Base-by-base conservation (phyloP, 1,140 invertebrate genomes). In the Gonioctena quinquepunctata region DNA sequence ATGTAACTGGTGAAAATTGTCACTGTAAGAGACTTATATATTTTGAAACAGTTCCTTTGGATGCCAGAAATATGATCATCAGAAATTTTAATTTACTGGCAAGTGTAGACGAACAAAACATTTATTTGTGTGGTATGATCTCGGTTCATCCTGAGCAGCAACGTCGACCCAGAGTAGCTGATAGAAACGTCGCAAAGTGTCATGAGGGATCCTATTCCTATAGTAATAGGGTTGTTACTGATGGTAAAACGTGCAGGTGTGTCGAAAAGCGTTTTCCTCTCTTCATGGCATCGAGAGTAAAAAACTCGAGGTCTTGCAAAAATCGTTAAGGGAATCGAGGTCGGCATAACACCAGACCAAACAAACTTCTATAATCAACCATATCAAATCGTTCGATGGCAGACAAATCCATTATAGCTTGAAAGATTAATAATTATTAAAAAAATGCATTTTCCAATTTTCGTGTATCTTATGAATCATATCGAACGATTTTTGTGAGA, bases 81-180 rank as follows among this genome's bases (percentile, higher is more conserved):
- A 59, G 49, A 23, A 56, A 65, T 33, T 70, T 64, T 21, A 70
- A 70, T 65, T 6, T 21, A 21, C 18, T 70, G n/a, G n/a, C 4
- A 0, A 1, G 27, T 13, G 19, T 52, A 18, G 33, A 73, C 66
- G 68, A 66, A 16, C 71, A 70, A 66, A 73, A 70, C 50, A 25
- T 60, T 22, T 62, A 70, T 42, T 66, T 73, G 26, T 63, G 56
- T 26, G 68, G 71, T 26, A 21, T 67, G n/a, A 72, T 72, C 8
- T 69, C 7, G 48, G 28, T 57, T 25, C 13, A 26, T 5, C 48
- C 21, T 5, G 25, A 57, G 16, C 28, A 54, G n/a, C n/a, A 33
- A 3, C 11, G 59, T 33, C 21, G 21, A 60, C 59, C 11, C 50
- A 50, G 23, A 16, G 56, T 63, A 71, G 59, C 57, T 25, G 23